Evolutionary conservation across 1,140 invertebrate genomes (phyloP).

Genomic region (Elysia chlorotica): DNA sequence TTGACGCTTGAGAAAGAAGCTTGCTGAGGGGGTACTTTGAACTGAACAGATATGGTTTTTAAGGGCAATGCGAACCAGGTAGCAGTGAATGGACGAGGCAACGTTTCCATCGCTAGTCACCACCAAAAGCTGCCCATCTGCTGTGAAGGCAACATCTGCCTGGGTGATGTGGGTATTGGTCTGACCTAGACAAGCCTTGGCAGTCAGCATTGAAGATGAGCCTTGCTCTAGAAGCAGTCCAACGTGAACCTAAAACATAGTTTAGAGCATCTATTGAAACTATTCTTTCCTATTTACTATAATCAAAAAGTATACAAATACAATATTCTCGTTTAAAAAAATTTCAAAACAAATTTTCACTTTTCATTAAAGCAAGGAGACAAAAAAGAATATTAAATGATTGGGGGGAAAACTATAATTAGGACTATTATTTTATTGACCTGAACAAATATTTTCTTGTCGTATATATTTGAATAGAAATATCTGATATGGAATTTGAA

Average conservation of each 20-base stretch:
- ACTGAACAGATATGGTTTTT: slow-evolving; percentile 60
- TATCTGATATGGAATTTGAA: too few species aligned
- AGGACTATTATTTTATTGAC: too few species aligned
- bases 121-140: slow-evolving; percentile 78
- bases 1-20: slow-evolving; percentile 80
- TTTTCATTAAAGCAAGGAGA: too few species aligned
- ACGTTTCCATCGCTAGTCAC: slow-evolving; percentile 74
- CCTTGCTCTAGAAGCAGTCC: slow-evolving; percentile 35
- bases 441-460: too few species aligned
- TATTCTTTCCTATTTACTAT: too few species aligned
- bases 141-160: slow-evolving; percentile 68
- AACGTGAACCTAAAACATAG: slow-evolving; percentile 22
- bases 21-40: slow-evolving; percentile 76
- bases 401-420: too few species aligned
- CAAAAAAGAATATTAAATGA: too few species aligned
- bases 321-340: too few species aligned
- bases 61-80: slow-evolving; percentile 70
- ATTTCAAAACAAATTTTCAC: too few species aligned
- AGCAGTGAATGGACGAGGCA: slow-evolving; percentile 76
- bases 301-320: too few species aligned
- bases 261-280: too few species aligned
- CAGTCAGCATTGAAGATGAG: slow-evolving; percentile 30
- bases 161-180: slow-evolving; percentile 75
- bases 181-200: slow-evolving; percentile 72
- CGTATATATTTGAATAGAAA: too few species aligned